phyloP scores from a whole-genome alignment of 2,797 vertebrate genomes.

The Pelochelys cantorii region DNA sequence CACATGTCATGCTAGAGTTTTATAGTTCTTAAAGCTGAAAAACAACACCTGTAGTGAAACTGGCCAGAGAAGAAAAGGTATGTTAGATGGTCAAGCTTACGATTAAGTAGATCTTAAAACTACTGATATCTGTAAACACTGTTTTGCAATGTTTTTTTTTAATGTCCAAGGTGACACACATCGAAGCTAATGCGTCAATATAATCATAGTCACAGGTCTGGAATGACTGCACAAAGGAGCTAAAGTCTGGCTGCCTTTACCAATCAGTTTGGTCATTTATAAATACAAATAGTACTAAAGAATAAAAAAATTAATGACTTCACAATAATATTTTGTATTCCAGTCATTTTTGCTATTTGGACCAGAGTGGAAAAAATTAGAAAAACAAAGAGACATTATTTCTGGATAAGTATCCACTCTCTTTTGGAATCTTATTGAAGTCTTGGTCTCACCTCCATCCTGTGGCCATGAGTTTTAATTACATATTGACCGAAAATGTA shows the following conservation, averaged over 20 bases:
- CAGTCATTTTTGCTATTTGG: background rate
- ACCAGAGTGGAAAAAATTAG: background rate
- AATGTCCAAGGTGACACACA: conserved; percentile 47
- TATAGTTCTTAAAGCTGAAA: conserved; percentile 1
- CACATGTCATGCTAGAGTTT: accelerated
- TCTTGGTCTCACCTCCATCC: background rate
- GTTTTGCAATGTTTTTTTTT: conserved; percentile 42
- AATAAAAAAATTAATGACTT: background rate
- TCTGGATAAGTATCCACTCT: background rate
- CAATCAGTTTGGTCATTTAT: conserved; percentile 20
- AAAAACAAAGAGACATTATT: background rate
- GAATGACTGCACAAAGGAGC: conserved; percentile 31
- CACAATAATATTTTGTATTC: background rate
- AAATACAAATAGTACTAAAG: conserved; percentile 24
- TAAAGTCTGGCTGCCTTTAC: conserved; percentile 30
- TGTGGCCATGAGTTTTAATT: background rate
- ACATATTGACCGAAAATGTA: background rate
- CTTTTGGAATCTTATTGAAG: background rate
- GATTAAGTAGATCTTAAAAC: conserved; percentile 45
- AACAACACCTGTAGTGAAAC: conserved; percentile 36
- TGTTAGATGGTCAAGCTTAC: conserved; percentile 17
- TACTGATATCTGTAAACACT: conserved; percentile 54
- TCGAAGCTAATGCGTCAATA: conserved; percentile 45
- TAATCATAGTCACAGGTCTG: background rate
- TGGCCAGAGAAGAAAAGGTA: conserved; percentile 34